Percentiles rank a stretch among this genome's conserved stretches.
phyloP scores from a whole-genome alignment of 2,113 vertebrate species.

The Petroica traversi region DNA sequence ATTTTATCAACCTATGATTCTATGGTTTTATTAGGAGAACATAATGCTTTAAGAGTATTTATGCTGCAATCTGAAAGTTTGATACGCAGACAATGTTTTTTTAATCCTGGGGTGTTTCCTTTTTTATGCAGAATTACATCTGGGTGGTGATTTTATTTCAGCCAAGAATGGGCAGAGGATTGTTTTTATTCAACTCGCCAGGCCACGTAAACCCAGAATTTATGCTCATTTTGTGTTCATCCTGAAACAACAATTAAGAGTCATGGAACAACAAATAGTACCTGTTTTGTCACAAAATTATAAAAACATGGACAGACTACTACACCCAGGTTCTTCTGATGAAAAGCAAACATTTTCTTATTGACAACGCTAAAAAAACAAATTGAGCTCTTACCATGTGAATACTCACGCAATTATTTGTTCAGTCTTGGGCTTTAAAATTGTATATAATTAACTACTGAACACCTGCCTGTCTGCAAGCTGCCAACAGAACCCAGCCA shows the following conservation, averaged over 20 bases:
- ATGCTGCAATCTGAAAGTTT: background rate
- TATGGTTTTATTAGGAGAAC: background rate
- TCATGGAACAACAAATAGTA: background rate
- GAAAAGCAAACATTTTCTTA: background rate
- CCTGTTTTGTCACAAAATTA: background rate
- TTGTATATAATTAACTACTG: background rate
- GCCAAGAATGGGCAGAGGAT: background rate
- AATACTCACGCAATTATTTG: background rate
- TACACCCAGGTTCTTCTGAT: background rate
- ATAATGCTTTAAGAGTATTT: background rate
- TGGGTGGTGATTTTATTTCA: background rate
- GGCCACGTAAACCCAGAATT: background rate
- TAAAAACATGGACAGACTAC: background rate
- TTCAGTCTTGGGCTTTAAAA: background rate
- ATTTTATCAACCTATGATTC: background rate
- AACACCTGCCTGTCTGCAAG: background rate
- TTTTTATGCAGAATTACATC: background rate
- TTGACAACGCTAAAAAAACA: background rate
- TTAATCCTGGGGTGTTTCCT: accelerated
- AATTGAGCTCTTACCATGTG: background rate
- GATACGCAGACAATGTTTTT: background rate
- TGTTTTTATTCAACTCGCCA: background rate
- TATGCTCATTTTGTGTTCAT: background rate
- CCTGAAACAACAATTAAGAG: background rate
- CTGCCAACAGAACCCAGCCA: background rate